Percentiles rank a stretch among this genome's conserved stretches.
These are phyloP conservation scores for Sebastes umbrosus DNA, from an alignment of 2,797 vertebrate genomes.

Conservation along the genomic window DNA sequence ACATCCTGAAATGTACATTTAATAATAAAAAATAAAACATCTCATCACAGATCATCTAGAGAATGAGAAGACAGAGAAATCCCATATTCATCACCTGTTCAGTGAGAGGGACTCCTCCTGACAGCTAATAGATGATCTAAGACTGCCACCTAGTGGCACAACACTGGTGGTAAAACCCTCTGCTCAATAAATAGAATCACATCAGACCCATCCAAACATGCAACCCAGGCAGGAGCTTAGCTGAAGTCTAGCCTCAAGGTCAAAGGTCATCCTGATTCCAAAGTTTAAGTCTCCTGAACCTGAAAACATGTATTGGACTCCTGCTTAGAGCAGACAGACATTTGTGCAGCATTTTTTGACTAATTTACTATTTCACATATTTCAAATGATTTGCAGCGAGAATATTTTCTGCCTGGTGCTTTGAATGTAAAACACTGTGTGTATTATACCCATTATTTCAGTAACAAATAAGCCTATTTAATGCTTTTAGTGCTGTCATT, in stretches of 20 bases:
- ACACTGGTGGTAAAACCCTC: not conserved
- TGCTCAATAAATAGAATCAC: not conserved
- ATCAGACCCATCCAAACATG: not conserved
- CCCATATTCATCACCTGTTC: not conserved
- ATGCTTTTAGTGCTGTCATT: too few species aligned
- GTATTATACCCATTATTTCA: too few species aligned
- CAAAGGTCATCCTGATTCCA: not conserved
- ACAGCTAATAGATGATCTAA: slow-evolving; percentile 26
- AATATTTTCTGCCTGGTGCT: too few species aligned
- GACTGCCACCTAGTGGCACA: slow-evolving; percentile 75
- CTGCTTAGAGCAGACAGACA: too few species aligned
- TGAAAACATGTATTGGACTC: not conserved
- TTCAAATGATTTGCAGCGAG: too few species aligned
- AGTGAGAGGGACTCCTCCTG: not conserved
- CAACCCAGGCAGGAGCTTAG: not conserved
- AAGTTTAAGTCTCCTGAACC: not conserved
- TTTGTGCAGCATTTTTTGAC: too few species aligned
- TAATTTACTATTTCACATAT: too few species aligned
- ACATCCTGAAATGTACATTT: not conserved
- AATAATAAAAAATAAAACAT: not conserved
- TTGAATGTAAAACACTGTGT: too few species aligned
- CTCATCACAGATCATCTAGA: not conserved
- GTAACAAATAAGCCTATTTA: too few species aligned
- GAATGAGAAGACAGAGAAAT: not conserved
- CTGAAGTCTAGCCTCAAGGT: not conserved